Base-by-base conservation (phyloP, 2,113 vertebrate genomes). In the Meles meles region DNA sequence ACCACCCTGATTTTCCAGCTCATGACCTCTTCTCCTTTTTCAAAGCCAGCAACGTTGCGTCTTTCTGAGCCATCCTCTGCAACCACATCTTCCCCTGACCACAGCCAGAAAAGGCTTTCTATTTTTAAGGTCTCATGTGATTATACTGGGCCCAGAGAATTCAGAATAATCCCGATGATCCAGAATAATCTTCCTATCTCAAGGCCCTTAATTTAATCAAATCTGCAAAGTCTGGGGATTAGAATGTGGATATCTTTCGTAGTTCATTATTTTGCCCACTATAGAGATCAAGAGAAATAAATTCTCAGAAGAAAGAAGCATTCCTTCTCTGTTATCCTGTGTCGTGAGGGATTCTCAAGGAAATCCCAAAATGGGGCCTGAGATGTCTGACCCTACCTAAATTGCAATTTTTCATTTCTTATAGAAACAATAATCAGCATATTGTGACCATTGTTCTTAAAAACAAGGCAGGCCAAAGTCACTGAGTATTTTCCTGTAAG, bases 111-210 rank as follows among this genome's bases (percentile, higher is more conserved):
- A 88, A 84, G 18, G 12, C 44, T 82, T 34, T 88, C 63, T 77
- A 69, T 37, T 93, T 93, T 89, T 84, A 88, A 88, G 52, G 52
- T 69, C 29, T 37, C 14, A 37, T 25, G 6, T 83, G n/a, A 71
- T 44, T 84, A 92, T n/a, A 47, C 6, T 71, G 89, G 61, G 11
- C 37, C 42, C 61, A 85, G 79, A 90, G 47, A 63, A 85, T 39
- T 89, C n/a, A 80, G 69, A 96, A 94, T 76, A 90, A 89, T 57
- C 27, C 52, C 81, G 52, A 87, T n/a, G 37, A 83, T 52, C 52
- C n/a, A 52, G 44, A 93, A 55, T 82, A 76, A 55, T 59, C 21
- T 80, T 61, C 44, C 18, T 80, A 57, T 44, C 34, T 27, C 18
- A 39, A 65, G 13, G 37, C 20, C 2, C n/a, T 55, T 89, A 61